These are phyloP conservation scores for Microcebus jonahi DNA, from an alignment of 2,113 vertebrate species.

Conservation along the genomic window DNA sequence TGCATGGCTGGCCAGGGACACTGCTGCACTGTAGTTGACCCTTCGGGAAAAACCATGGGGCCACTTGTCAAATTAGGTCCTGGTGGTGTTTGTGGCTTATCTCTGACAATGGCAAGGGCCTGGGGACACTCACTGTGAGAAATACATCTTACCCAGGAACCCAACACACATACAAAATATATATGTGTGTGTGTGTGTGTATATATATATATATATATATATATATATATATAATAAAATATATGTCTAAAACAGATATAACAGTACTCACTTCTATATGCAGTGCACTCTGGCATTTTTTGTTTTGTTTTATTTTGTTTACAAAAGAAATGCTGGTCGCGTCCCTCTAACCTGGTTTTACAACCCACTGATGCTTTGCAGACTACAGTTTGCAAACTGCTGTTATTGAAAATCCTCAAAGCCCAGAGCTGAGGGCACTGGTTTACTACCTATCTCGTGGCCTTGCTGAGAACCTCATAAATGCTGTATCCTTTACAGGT, in stretches of 20 bases:
- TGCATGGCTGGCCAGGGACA: fast-evolving
- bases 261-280: neutral
- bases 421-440: neutral
- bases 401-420: neutral
- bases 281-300: neutral
- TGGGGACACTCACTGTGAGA: neutral
- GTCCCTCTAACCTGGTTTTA: neutral
- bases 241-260: neutral
- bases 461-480: neutral
- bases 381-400: neutral
- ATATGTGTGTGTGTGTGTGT: neutral
- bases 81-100: neutral
- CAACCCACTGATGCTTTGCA: neutral
- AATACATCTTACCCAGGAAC: neutral
- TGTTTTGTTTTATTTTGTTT: slow-evolving; percentile 22
- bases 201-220: neutral
- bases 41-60: neutral
- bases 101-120: neutral
- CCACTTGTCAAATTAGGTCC: neutral
- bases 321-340: neutral
- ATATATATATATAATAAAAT: neutral
- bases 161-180: too few relatives aligned
- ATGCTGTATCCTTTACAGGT: slow-evolving; percentile 85
- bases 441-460: fast-evolving
- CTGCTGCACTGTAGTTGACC: fast-evolving